phyloP scores from a whole-genome alignment of 2,797 vertebrate species.

The Uromys caudimaculatus region DNA sequence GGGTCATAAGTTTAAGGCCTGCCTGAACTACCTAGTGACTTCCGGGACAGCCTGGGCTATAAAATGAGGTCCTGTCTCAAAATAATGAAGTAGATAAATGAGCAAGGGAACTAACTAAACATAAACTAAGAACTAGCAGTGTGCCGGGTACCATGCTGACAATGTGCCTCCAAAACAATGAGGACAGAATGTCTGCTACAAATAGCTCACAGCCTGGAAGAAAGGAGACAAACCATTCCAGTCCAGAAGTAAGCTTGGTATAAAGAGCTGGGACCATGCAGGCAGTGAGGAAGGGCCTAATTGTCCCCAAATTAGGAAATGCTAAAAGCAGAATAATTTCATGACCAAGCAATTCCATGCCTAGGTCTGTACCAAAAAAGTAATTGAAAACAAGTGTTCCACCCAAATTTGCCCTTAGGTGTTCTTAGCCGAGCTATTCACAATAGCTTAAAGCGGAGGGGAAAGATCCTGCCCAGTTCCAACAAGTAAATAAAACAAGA shows the following conservation, averaged over 20 bases:
- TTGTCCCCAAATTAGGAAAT: background rate
- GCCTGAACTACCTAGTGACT: background rate
- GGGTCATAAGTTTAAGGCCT: background rate
- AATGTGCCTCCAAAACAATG: background rate
- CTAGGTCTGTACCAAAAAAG: background rate
- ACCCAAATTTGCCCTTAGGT: background rate
- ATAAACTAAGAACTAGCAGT: background rate
- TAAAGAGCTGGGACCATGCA: background rate
- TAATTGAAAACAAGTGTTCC: background rate
- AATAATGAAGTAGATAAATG: background rate
- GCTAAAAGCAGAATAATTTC: background rate
- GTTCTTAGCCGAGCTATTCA: background rate
- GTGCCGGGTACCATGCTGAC: background rate
- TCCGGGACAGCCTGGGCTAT: background rate
- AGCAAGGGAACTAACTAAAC: background rate
- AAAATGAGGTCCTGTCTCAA: background rate
- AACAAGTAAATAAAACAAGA: background rate
- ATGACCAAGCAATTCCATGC: background rate
- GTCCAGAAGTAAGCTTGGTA: background rate
- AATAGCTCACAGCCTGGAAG: background rate
- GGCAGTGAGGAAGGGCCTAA: background rate
- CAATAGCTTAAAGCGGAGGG: background rate
- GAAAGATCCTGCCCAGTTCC: background rate
- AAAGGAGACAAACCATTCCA: background rate
- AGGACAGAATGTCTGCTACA: background rate